These are phyloP conservation scores for Lasioglossum malachurum DNA, from an alignment of 2,888 invertebrate genomes.

Conservation along the genomic window DNA sequence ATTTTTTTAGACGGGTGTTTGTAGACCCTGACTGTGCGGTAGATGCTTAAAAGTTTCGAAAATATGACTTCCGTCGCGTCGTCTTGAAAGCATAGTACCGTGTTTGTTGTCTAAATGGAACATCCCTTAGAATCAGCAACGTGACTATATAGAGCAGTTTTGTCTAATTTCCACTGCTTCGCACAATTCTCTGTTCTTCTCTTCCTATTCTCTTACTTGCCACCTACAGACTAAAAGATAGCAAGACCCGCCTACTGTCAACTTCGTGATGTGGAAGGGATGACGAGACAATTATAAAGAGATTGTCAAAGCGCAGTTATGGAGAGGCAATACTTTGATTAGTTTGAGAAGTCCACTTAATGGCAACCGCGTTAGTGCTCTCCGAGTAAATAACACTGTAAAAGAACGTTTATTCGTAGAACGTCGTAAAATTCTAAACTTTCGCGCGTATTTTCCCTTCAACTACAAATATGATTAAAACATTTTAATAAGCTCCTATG, in stretches of 20 bases:
- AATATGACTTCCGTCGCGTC: not conserved
- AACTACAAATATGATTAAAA: not conserved
- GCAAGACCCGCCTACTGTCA: not conserved
- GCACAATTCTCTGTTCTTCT: not conserved
- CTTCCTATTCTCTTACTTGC: not conserved
- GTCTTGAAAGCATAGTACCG: not conserved
- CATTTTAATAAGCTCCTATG: not conserved
- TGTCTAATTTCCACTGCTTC: constrained; percentile 2
- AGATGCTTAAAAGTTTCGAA: not conserved
- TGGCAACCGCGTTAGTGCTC: not conserved
- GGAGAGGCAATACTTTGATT: not conserved
- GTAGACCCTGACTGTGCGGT: not conserved
- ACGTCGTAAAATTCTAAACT: not conserved
- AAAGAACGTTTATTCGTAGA: not conserved
- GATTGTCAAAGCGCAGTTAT: constrained; percentile 6
- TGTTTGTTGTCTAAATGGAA: not conserved
- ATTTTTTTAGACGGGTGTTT: not conserved
- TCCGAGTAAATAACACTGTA: not conserved
- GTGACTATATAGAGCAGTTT: not conserved
- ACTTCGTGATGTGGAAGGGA: not conserved
- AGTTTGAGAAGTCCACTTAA: not conserved
- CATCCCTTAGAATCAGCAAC: constrained; percentile 2
- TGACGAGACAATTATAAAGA: constrained; percentile 4
- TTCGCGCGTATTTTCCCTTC: not conserved
- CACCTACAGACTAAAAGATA: not conserved